Conservation (phyloP, 2,888 invertebrate species). For the Melolontha melolontha region DNA sequence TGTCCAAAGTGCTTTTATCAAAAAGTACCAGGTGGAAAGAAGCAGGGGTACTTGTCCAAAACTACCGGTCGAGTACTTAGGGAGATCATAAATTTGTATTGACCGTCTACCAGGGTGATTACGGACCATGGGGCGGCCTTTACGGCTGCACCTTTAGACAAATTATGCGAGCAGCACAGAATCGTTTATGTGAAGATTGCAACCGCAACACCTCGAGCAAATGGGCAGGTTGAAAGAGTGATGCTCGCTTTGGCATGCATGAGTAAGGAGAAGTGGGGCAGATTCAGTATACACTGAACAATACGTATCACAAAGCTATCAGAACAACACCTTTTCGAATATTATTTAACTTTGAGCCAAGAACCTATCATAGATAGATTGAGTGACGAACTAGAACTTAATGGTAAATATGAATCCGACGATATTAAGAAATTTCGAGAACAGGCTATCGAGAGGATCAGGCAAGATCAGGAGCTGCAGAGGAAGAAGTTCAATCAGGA, state of each 20-base stretch:
- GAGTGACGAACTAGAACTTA: no score
- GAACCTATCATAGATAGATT: no score
- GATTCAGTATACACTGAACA: slow-evolving; percentile 2
- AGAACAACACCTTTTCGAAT: slow-evolving; percentile 2
- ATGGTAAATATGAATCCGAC: no score
- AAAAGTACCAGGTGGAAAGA: slow-evolving; percentile 50
- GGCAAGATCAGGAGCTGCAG: no score
- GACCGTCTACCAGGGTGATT: slow-evolving; percentile 40
- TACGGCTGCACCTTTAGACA: slow-evolving; percentile 31
- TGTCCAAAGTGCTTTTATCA: slow-evolving; percentile 52
- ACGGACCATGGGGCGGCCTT: slow-evolving; percentile 43
- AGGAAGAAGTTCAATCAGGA: no score
- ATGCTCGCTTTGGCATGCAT: slow-evolving; percentile 10
- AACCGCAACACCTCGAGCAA: slow-evolving; percentile 41
- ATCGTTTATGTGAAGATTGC: slow-evolving; percentile 45
- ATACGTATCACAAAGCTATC: slow-evolving; percentile 1
- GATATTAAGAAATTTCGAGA: no score
- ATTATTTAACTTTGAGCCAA: no score
- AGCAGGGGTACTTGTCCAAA: slow-evolving; percentile 47
- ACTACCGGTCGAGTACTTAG: slow-evolving; percentile 19
- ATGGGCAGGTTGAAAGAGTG: slow-evolving; percentile 44
- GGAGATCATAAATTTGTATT: slow-evolving; percentile 41
- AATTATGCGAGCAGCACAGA: slow-evolving; percentile 31
- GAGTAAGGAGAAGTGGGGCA: slow-evolving; percentile 7
- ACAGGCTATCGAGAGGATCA: no score